Conservation (phyloP, 64 coral and sea anemone genomes). For the Porites lutea region DNA sequence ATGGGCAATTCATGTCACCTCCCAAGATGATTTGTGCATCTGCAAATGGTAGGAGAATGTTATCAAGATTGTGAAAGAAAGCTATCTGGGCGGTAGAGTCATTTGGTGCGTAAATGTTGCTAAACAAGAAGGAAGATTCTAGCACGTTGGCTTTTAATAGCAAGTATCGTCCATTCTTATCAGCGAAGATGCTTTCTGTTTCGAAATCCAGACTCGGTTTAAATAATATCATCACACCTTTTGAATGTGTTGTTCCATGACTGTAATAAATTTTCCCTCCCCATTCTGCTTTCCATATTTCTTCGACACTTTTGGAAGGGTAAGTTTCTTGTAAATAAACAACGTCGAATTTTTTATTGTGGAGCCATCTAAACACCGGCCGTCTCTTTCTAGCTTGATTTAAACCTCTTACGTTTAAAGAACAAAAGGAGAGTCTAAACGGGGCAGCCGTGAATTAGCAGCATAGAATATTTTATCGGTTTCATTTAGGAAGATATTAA, state of each 20-base stretch:
- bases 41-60: background rate
- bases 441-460: background rate
- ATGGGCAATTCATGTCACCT: background rate
- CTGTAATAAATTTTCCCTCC: constrained; percentile 7
- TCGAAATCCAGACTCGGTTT: constrained; percentile 21
- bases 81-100: background rate
- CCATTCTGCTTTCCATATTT: constrained; percentile 17
- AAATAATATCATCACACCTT: constrained; percentile 27
- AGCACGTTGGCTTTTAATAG: background rate
- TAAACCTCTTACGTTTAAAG: constrained; percentile 30
- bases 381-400: background rate
- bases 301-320: background rate
- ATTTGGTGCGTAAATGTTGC: constrained; percentile 28
- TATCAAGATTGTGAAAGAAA: background rate
- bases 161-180: background rate
- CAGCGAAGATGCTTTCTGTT: background rate
- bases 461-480: background rate
- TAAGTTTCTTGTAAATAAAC: constrained; percentile 50
- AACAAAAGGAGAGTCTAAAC: background rate
- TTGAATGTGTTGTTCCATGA: constrained; percentile 6
- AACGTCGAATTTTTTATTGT: background rate
- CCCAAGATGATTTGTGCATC: background rate
- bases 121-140: background rate
- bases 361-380: background rate
- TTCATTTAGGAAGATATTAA: background rate